Conservation (phyloP, 2,888 invertebrate genomes). For the Deilephila porcellus region DNA sequence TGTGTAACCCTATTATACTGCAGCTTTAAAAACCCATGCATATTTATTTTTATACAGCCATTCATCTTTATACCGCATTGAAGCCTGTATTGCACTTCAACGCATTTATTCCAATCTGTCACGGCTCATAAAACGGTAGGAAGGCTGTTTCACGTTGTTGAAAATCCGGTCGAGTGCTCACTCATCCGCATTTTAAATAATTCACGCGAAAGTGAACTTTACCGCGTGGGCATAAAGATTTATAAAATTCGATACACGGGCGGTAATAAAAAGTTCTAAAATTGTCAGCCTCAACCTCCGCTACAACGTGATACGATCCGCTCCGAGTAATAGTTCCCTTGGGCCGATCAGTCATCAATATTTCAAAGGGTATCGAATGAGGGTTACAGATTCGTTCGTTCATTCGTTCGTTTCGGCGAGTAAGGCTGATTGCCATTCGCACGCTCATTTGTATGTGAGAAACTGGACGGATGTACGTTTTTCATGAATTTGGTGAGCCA, state of each 20-base stretch:
- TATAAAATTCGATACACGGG: constrained; percentile 33
- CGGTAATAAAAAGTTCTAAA: constrained; percentile 63
- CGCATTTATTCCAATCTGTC: constrained; percentile 63
- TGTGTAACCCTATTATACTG: background rate
- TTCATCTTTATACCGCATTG: constrained; percentile 34
- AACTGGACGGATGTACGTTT: constrained; percentile 38
- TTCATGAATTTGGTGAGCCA: constrained; percentile 27
- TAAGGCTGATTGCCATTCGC: constrained; percentile 60
- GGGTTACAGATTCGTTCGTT: constrained; percentile 60
- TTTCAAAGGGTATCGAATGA: constrained; percentile 64
- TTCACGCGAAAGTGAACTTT: constrained; percentile 45
- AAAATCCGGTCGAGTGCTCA: constrained; percentile 52
- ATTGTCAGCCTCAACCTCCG: constrained; percentile 58
- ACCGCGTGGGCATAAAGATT: constrained; percentile 37
- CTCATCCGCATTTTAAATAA: constrained; percentile 36
- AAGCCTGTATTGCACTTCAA: constrained; percentile 40
- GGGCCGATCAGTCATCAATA: constrained; percentile 71
- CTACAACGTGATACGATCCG: constrained; percentile 60
- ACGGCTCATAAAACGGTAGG: constrained; percentile 57
- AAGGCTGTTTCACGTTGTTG: constrained; percentile 58
- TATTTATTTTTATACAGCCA: constrained; percentile 43
- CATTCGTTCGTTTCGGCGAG: constrained; percentile 53
- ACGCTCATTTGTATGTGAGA: constrained; percentile 55
- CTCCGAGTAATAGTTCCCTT: constrained; percentile 66
- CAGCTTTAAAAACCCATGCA: constrained; percentile 36